These are phyloP conservation scores for Pagetopsis macropterus DNA, from an alignment of 2,797 vertebrate species.

Conservation along the genomic window DNA sequence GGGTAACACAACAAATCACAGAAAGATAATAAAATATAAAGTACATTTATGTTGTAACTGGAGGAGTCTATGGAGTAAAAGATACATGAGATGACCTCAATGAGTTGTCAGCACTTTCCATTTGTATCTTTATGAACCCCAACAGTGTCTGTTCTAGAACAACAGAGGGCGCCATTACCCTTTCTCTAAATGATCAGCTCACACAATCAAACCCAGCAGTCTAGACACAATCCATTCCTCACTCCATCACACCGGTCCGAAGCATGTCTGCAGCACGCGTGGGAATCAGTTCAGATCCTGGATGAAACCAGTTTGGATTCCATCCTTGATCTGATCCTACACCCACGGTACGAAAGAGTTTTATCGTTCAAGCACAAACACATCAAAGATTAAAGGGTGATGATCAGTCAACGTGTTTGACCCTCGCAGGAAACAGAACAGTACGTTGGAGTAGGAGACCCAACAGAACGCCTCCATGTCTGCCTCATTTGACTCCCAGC, in stretches of 20 bases:
- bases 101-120: background rate
- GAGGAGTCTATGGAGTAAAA: background rate
- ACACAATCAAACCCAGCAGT: constrained; percentile 16
- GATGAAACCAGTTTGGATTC: background rate
- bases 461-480: no score
- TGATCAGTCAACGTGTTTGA: constrained; percentile 1
- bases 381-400: background rate
- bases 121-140: background rate
- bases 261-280: background rate
- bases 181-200: constrained; percentile 27
- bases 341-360: background rate
- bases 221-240: background rate
- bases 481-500: no score
- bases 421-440: background rate
- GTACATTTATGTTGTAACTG: background rate
- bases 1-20: no score
- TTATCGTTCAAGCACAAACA: background rate
- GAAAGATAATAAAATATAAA: no score
- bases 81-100: background rate
- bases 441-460: background rate
- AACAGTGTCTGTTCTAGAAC: constrained; percentile 19
- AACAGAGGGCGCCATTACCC: constrained; percentile 70
- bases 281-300: background rate
- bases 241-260: background rate
- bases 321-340: constrained; percentile 3